phyloP scores from a whole-genome alignment of 1,140 invertebrate species.

The Macrostomum lignano region DNA sequence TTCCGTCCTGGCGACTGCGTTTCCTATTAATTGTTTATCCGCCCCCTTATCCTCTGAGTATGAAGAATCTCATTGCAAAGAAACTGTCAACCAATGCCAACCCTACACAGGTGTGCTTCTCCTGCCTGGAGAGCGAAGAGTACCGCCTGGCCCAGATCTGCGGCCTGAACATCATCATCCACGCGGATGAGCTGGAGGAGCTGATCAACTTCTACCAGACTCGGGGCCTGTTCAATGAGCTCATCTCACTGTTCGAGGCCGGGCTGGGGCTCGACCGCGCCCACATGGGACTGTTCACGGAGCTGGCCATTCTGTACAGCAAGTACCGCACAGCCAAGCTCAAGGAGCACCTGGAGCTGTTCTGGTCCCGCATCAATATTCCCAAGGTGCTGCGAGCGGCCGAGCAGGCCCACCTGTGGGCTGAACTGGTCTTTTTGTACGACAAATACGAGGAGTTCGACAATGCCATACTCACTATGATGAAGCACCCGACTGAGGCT shows the following conservation, averaged over 20 bases:
- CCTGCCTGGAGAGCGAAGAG: slow-evolving; percentile 88
- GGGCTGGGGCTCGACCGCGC: slow-evolving; percentile 77
- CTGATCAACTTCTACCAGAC: slow-evolving; percentile 89
- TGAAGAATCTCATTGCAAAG: too few species aligned
- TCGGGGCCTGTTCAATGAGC: slow-evolving; percentile 83
- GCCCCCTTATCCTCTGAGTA: too few species aligned
- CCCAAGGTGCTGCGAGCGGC: slow-evolving; percentile 88
- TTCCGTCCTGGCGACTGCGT: too few species aligned
- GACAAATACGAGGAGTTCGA: slow-evolving; percentile 99
- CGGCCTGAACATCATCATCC: slow-evolving; percentile 92
- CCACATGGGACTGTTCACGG: slow-evolving; percentile 99
- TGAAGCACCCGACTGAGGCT: slow-evolving; percentile 89
- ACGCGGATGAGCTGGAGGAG: slow-evolving; percentile 94
- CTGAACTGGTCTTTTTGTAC: slow-evolving; percentile 90
- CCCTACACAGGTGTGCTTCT: slow-evolving; percentile 84
- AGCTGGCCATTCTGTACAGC: slow-evolving; percentile 87
- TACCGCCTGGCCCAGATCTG: slow-evolving; percentile 96
- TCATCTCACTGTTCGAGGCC: slow-evolving; percentile 79
- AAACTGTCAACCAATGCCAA: too few species aligned
- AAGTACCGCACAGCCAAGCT: slow-evolving; percentile 97
- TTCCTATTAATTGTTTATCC: too few species aligned
- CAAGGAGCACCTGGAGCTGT: slow-evolving; percentile 89
- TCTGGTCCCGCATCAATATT: slow-evolving; percentile 98
- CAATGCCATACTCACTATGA: slow-evolving; percentile 94
- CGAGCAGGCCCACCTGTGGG: slow-evolving; percentile 91